phyloP scores from a whole-genome alignment of 2,113 vertebrate genomes.

The Strix aluco region DNA sequence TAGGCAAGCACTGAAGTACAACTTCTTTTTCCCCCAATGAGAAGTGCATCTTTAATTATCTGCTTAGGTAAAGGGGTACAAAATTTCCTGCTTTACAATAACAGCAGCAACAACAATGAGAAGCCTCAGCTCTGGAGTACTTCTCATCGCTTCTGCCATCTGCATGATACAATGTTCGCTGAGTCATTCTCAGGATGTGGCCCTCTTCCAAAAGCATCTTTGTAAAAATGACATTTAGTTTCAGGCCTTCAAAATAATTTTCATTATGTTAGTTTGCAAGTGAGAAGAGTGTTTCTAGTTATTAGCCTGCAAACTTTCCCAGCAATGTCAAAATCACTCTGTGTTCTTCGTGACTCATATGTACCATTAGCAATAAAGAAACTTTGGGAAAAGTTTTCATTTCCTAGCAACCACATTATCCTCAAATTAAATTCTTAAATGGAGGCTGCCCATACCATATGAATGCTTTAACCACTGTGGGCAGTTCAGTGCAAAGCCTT shows the following conservation, averaged over 20 bases:
- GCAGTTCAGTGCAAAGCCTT: not conserved
- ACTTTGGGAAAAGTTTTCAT: not conserved
- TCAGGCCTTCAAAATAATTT: slow-evolving; percentile 8
- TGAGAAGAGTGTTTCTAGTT: not conserved
- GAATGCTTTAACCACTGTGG: not conserved
- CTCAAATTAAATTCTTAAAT: not conserved
- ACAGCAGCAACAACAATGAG: not conserved
- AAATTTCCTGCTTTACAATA: not conserved
- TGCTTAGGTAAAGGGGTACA: not conserved
- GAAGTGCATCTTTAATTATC: not conserved
- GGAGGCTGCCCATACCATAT: not conserved
- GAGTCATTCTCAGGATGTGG: not conserved
- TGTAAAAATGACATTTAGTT: slow-evolving; percentile 25
- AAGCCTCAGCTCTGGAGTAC: not conserved
- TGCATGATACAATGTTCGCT: not conserved
- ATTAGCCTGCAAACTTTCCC: not conserved
- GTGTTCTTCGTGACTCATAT: not conserved
- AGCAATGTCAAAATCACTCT: not conserved
- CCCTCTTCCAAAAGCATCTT: not conserved
- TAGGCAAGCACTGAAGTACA: not conserved
- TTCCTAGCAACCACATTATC: not conserved
- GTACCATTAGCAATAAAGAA: not conserved
- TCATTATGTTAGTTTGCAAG: not conserved
- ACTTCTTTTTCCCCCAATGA: not conserved
- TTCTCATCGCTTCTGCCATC: not conserved